These are phyloP conservation scores for Pogonus chalceus DNA, from an alignment of 1,140 invertebrate species.

Conservation along the genomic window DNA sequence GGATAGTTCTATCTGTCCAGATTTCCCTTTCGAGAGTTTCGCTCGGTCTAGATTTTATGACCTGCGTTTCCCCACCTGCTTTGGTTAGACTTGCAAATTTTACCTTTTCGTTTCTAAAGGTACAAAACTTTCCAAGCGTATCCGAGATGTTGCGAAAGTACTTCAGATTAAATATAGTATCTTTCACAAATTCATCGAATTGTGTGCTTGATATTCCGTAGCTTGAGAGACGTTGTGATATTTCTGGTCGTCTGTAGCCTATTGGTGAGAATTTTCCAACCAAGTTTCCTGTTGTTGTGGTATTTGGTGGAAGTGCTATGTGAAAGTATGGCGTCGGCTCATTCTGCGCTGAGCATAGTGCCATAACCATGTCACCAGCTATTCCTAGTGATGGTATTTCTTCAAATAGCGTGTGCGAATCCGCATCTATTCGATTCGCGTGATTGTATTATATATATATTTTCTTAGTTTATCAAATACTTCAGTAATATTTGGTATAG, in stretches of 20 bases:
- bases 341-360: neutral
- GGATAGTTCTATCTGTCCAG: constrained; percentile 12
- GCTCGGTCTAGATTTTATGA: constrained; percentile 14
- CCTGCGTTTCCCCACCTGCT: constrained; percentile 18
- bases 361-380: constrained; percentile 23
- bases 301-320: constrained; percentile 12
- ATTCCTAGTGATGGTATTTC: constrained; percentile 26
- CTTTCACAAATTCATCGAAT: constrained; percentile 17
- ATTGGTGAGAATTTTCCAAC: constrained; percentile 15
- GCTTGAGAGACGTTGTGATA: constrained; percentile 14
- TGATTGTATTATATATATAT: too few species aligned
- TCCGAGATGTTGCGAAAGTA: constrained; percentile 19
- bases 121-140: constrained; percentile 15
- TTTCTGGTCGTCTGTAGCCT: constrained; percentile 19
- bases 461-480: too few species aligned
- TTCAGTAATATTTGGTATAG: too few species aligned
- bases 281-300: constrained; percentile 15
- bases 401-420: constrained; percentile 26
- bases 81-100: constrained; percentile 13
- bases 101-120: constrained; percentile 20
- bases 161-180: constrained; percentile 20
- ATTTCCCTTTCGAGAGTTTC: constrained; percentile 13
- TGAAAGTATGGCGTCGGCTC: constrained; percentile 21
- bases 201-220: constrained; percentile 16
- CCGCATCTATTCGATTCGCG: constrained; percentile 12